Evolutionary conservation across 2,888 invertebrate genomes (phyloP).

Genomic region (Sinopyrophorus schimmeli): DNA sequence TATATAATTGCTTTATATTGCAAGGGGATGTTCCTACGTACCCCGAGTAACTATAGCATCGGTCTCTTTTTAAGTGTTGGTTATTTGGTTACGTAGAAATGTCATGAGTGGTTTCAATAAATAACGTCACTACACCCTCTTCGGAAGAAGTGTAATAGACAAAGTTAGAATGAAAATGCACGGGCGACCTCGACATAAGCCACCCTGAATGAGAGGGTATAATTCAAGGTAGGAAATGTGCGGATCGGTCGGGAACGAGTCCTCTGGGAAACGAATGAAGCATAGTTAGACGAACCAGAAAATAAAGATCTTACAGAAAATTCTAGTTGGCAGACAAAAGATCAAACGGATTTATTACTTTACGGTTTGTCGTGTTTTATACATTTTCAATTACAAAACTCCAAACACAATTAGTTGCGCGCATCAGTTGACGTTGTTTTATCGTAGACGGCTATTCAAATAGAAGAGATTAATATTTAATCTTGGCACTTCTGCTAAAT

Average conservation of each 20-base stretch:
- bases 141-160: background rate
- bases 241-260: constrained; percentile 27
- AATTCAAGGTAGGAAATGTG: constrained; percentile 23
- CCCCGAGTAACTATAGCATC: too few species aligned
- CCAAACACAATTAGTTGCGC: too few species aligned
- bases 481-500: too few species aligned
- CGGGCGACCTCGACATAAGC: constrained; percentile 19
- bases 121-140: constrained; percentile 3
- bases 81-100: too few species aligned
- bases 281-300: constrained; percentile 17
- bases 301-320: constrained; percentile 22
- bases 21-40: too few species aligned
- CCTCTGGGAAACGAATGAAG: constrained; percentile 20
- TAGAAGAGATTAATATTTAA: too few species aligned
- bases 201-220: constrained; percentile 12
- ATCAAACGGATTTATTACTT: constrained; percentile 23
- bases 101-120: constrained; percentile 4
- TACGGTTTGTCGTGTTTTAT: too few species aligned
- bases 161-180: constrained; percentile 21
- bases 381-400: too few species aligned
- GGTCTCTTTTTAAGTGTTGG: too few species aligned
- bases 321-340: constrained; percentile 19
- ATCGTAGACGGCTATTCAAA: too few species aligned
- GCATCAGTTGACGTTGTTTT: too few species aligned
- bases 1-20: constrained; percentile 6